Evolutionary conservation across 2,797 vertebrate species (phyloP), one percentile per base, ranked within the genome.

Genomic region (Halcyon badia): DNA sequence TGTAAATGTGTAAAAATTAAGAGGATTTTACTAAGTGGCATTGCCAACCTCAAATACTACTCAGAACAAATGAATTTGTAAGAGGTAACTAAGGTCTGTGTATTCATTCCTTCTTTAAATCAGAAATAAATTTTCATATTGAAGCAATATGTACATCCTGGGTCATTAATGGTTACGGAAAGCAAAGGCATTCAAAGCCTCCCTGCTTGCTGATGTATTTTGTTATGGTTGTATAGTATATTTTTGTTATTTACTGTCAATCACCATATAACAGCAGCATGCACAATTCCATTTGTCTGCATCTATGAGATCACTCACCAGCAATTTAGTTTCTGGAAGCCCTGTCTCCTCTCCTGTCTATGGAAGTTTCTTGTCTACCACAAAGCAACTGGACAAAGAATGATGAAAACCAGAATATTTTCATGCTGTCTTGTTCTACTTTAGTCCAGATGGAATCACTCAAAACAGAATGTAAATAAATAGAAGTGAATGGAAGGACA

Each of bases 341-440:
- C 62, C 77, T 81, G 25, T 82, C 73, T 92, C 46, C 44, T 83
- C 51, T 92, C 65, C 62, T 35, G 81, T 61, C 77, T 92, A 82
- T 1, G 10, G 42, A 88, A 87, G 28, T 81, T 95, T 42, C 65
- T 15, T 80, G 37, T 49, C 69, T 96, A 89, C 64, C 84, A 66
- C 33, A 82, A 83, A 72, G 28, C 24, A 89, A 87, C 19, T 15
- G 28, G 89, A 79, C 66, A 91, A 97, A 93, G 85, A 97, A 94
- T 60, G 42, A 68, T 31, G 66, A 92, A 94, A 96, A 12, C 1
- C 75, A 92, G 66, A 93, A 37, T 78, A 92, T 58, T 57, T 73
- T 51, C 25, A 54, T 49, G 13, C 5, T 28, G 9, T 35, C 22
- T 57, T 91, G 87, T 78, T 87, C 28, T 81, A 68, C 25, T 83